phyloP scores from a whole-genome alignment of 2,113 vertebrate genomes.

The Datnioides undecimradiatus region DNA sequence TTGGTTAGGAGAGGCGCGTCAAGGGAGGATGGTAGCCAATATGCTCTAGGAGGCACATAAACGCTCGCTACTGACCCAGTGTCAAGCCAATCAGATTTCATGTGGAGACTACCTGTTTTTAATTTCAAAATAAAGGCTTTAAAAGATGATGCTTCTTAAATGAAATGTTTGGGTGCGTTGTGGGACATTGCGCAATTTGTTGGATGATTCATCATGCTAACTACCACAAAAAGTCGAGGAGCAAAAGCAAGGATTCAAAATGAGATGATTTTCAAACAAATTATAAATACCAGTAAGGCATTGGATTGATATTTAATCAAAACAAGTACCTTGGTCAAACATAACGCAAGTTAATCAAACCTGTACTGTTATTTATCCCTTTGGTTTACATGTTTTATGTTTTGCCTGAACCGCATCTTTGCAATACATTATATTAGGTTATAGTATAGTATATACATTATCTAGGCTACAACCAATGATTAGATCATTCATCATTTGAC shows the following conservation, averaged over 20 bases:
- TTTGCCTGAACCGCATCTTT: too few relatives aligned
- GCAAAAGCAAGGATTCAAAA: neutral
- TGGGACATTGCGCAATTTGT: neutral
- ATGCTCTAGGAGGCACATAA: conserved; percentile 55
- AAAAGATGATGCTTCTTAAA: neutral
- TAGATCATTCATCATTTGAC: too few relatives aligned
- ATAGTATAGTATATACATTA: too few relatives aligned
- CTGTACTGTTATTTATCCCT: too few relatives aligned
- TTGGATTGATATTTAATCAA: too few relatives aligned
- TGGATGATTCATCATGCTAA: neutral
- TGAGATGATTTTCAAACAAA: too few relatives aligned
- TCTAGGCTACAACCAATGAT: too few relatives aligned
- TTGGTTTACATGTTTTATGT: too few relatives aligned
- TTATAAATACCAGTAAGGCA: too few relatives aligned
- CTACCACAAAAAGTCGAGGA: neutral
- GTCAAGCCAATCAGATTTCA: conserved; percentile 21
- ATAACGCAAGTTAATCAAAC: too few relatives aligned
- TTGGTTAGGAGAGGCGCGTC: conserved; percentile 53
- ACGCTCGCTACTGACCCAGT: conserved; percentile 48
- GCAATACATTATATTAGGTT: too few relatives aligned
- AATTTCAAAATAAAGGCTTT: conserved; percentile 60
- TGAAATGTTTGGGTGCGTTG: neutral
- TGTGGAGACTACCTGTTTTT: neutral
- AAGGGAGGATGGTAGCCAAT: conserved; percentile 61
- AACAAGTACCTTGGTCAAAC: too few relatives aligned